A percentile compares a stretch with the other conserved stretches of the same genome.
Evolutionary conservation across 2,888 invertebrate genomes (phyloP).

Genomic region (Coecobrya sp.): DNA sequence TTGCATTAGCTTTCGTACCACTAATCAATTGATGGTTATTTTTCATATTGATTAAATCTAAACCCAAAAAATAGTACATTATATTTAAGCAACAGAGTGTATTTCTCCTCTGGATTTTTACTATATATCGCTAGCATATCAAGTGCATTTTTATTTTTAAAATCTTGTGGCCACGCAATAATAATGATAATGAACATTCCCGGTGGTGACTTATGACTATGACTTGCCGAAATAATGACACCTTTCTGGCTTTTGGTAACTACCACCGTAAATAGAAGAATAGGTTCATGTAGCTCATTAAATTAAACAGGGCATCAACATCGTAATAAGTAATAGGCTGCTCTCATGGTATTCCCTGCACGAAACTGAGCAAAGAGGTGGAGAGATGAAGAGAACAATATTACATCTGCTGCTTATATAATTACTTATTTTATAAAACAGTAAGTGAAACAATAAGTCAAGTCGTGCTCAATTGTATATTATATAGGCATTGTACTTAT

Average conservation of each 20-base stretch:
- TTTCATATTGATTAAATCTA: not conserved
- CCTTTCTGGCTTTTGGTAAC: not conserved
- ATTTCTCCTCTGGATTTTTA: no score
- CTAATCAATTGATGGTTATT: constrained; percentile 10
- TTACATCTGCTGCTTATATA: not conserved
- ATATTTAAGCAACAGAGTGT: no score
- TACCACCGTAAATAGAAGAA: not conserved
- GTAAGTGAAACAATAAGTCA: not conserved
- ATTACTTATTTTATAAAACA: constrained; percentile 5
- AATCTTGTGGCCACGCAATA: no score
- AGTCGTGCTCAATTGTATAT: not conserved
- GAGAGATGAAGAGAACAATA: not conserved
- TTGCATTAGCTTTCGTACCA: not conserved
- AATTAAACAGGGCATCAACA: not conserved
- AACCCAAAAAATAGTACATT: no score
- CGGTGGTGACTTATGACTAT: no score
- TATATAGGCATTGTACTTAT: no score
- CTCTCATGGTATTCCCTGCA: not conserved
- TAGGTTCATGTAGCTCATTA: not conserved
- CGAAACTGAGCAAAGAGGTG: not conserved
- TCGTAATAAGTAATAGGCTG: not conserved
- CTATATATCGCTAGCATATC: no score
- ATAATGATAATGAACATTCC: no score
- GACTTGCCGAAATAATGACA: not conserved
- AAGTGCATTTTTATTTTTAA: no score